Percentiles rank a stretch among this genome's conserved stretches.
Evolutionary conservation across 1,140 invertebrate genomes (phyloP).

Genomic region (Drosophila tani): DNA sequence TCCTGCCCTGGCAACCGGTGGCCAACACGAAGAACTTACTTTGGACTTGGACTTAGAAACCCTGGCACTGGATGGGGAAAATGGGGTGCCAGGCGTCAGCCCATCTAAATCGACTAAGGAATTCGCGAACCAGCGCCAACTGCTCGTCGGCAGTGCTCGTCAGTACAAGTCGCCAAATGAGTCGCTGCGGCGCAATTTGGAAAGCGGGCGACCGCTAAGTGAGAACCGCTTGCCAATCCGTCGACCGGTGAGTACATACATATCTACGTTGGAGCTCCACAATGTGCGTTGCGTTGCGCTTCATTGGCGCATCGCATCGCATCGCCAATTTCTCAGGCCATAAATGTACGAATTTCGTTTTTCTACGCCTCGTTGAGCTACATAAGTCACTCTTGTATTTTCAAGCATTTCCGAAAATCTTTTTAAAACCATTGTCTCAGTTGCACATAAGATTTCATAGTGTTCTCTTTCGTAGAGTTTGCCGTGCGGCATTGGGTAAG

Average conservation of each 20-base stretch:
- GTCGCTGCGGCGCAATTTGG: slow-evolving; percentile 57
- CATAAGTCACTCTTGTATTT: neutral
- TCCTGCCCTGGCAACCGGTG: slow-evolving; percentile 67
- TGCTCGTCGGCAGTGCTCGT: slow-evolving; percentile 71
- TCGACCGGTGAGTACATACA: slow-evolving; percentile 56
- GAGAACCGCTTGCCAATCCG: slow-evolving; percentile 74
- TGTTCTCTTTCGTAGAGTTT: slow-evolving; percentile 19
- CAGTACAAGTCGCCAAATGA: slow-evolving; percentile 75
- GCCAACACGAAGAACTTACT: slow-evolving; percentile 52
- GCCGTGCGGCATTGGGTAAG: slow-evolving; percentile 33
- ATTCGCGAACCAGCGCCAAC: slow-evolving; percentile 70
- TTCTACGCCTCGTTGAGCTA: slow-evolving; percentile 65
- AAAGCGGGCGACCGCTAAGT: slow-evolving; percentile 70
- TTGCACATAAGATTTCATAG: slow-evolving; percentile 43
- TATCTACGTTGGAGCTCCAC: slow-evolving; percentile 8
- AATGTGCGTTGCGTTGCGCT: slow-evolving; percentile 67
- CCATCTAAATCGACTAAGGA: slow-evolving; percentile 68
- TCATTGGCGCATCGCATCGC: slow-evolving; percentile 48
- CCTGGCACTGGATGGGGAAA: slow-evolving; percentile 5
- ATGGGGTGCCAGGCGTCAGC: neutral
- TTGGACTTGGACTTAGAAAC: slow-evolving; percentile 45
- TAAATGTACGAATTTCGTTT: slow-evolving; percentile 63
- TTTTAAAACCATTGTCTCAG: slow-evolving; percentile 33
- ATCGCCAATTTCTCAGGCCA: slow-evolving; percentile 59
- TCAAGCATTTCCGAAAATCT: slow-evolving; percentile 26